Base-by-base conservation (phyloP, 2,888 invertebrate species). In the Heliconius sara region DNA sequence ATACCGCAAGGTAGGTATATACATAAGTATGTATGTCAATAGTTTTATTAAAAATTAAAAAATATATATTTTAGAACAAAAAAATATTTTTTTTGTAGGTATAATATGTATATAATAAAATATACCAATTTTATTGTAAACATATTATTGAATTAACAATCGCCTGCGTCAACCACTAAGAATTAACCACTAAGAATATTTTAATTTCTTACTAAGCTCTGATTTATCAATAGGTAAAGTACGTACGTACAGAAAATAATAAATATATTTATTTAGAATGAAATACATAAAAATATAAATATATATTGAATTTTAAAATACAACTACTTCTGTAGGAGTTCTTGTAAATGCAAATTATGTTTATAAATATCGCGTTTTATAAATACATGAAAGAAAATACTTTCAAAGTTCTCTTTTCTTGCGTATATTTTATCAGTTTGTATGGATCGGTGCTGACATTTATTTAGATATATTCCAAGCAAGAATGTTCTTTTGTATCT, bases 291-390 rank as follows among this genome's bases (percentile, higher is more conserved):
- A 47, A 30, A 30, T 19, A 57, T 27, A 72, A 22, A 30, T 30
- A 52, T 30, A 34, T 34, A 34, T 34, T 52, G 52, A 52, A 52
- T 52, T 19, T 19, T 52, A 52, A 52, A 57, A 72, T 57, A 27
- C 30, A 72, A 72, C 30, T 57, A 30, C 52, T 30, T 10, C 60
- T 27, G 6, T 19, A 71, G 71, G 16, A 10, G 47, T 52, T 71
- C 72, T 27, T 52, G 52, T 57, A 72, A 57, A 72, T 72, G 72
- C 30, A 72, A 72, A 72, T 71, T 12, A 30, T 57, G 13, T 72
- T 19, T 22, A 72, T 72, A 57, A 57, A 57, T 22, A 72, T 57
- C 27, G 22, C 30, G 30, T 72, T 30, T 72, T 57, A 52, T 19
- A 30, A 30, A 72, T 57, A 72, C n/a, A 72, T 47, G 52, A 57